phyloP scores from a whole-genome alignment of 2,113 vertebrate species.

The Chionomys nivalis region DNA sequence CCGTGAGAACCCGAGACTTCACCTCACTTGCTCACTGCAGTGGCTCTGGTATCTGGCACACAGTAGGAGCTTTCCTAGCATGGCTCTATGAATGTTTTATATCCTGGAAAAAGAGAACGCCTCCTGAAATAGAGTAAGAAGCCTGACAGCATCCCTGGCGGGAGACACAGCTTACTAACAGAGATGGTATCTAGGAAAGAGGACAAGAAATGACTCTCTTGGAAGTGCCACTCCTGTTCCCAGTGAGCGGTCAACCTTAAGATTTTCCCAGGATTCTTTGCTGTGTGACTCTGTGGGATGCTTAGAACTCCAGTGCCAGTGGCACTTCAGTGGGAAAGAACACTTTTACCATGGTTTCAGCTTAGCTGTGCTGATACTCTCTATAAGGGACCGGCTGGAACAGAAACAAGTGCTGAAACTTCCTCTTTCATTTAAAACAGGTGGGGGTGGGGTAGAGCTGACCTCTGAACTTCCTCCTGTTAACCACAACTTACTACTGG shows the following conservation, averaged over 20 bases:
- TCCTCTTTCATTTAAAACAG: constrained; percentile 71
- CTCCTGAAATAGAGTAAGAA: not conserved
- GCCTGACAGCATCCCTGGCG: not conserved
- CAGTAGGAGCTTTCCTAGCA: not conserved
- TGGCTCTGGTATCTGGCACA: not conserved
- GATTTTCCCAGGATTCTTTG: not conserved
- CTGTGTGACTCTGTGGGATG: not conserved
- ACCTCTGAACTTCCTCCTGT: constrained; percentile 79
- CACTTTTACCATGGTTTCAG: not conserved
- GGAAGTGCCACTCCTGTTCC: not conserved
- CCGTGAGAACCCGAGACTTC: not conserved
- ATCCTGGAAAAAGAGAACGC: not conserved
- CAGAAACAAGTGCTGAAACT: constrained; percentile 68
- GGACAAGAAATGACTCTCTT: not conserved
- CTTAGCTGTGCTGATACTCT: constrained; percentile 25
- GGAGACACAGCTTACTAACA: not conserved
- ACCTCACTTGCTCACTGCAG: not conserved
- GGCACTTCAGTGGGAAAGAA: not conserved
- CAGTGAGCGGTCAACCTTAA: not conserved
- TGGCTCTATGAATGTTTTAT: not conserved
- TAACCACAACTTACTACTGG: constrained; percentile 78
- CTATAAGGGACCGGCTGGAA: constrained; percentile 6
- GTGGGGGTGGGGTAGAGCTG: not conserved
- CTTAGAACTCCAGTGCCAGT: not conserved
- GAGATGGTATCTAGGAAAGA: not conserved